Base-by-base conservation (phyloP, 2,113 vertebrate genomes). In the Serinus canaria region DNA sequence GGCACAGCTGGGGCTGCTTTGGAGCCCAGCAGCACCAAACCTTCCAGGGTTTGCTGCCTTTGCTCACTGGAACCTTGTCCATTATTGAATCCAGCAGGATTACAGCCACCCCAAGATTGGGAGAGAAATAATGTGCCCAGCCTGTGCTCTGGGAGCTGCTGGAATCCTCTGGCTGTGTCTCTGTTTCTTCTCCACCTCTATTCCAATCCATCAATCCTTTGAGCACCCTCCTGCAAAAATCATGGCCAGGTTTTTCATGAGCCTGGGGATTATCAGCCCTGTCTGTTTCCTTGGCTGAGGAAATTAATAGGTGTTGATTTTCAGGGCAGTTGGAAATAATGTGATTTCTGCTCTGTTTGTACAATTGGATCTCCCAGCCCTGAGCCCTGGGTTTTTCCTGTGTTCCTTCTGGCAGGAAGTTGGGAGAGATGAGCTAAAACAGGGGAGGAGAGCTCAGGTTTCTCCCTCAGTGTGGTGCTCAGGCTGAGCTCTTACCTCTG, bases 281-380 rank as follows among this genome's bases (percentile, higher is more conserved):
- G 39, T 66, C 87, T 52, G 53, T 43, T 86, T 62, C 67, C 77
- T 91, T 46, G 31, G 77, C 93, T 31, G 81, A 72, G 84, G 55
- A 74, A 70, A 89, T 78, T 43, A 89, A 33, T 44, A 60, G 70
- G 39, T 89, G 93, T 74, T 92, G 96, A 70, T 92, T 94, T 91
- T 53, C 89, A 69, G 80, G 87, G 80, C 55, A 50, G 76, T 43
- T 74, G 73, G 72, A 94, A 81, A 73, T n/a, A 35, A 64, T 31
- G 2, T 9, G 19, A n/a, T 43, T 81, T 83, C 58, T 83, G 79
- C 83, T 86, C 78, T 62, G 50, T 60, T 89, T 19, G 11, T 66
- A n/a, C 67, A 27, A 37, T 8, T 62, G 76, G 55, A 73, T 88
- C 70, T 66, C 63, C 62, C 10, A 16, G 76, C 59, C 15, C 69